A percentile compares a stretch with the other conserved stretches of the same genome.
These are phyloP conservation scores for Camponotus fellah DNA, from an alignment of 2,888 invertebrate genomes.

Conservation along the genomic window DNA sequence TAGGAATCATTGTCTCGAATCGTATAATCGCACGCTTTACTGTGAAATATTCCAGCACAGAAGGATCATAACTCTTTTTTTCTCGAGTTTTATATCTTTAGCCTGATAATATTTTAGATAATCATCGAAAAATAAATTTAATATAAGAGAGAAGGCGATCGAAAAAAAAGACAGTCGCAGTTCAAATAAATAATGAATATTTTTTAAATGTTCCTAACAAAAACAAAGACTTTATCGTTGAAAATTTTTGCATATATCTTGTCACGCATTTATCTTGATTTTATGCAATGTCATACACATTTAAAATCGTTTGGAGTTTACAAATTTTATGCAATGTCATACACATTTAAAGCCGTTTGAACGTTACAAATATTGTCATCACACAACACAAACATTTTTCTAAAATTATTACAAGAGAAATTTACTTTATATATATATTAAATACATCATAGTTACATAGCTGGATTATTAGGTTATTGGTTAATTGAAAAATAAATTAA, in stretches of 20 bases:
- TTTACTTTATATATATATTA: neutral
- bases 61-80: neutral
- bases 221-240: neutral
- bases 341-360: neutral
- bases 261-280: neutral
- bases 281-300: neutral
- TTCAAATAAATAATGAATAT: neutral
- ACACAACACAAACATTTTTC: neutral
- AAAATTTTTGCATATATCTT: neutral
- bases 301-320: neutral
- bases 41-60: slow-evolving; percentile 1
- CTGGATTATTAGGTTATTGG: too few relatives aligned
- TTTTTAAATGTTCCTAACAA: neutral
- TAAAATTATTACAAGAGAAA: neutral
- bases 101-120: neutral
- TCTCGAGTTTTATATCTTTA: neutral
- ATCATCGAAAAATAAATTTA: neutral
- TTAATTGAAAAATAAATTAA: slow-evolving; percentile 32
- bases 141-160: neutral
- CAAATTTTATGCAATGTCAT: neutral
- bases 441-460: too few relatives aligned
- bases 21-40: slow-evolving; percentile 35
- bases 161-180: neutral
- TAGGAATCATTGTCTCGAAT: slow-evolving; percentile 57
- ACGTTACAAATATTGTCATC: neutral